Evolutionary conservation across 2,888 invertebrate genomes (phyloP).

Genomic region (Nomada fucata): DNA sequence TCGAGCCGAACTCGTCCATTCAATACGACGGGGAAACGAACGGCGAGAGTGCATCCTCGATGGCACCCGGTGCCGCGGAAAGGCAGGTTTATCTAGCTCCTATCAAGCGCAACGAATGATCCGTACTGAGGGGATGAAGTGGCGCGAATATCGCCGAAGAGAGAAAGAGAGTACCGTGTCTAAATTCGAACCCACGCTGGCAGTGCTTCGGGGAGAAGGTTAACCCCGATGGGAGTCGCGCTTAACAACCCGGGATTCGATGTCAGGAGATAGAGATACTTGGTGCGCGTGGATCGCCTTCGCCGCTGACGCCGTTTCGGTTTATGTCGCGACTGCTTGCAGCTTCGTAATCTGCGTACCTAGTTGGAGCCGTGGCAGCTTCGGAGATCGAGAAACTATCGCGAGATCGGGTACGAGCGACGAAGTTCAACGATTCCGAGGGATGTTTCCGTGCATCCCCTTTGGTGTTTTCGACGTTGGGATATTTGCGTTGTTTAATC

Average conservation of each 20-base stretch:
- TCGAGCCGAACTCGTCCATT: not conserved
- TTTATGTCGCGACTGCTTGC: not conserved
- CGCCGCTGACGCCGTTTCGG: not conserved
- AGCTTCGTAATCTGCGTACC: not conserved
- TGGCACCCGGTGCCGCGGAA: no score
- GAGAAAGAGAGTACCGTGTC: slow-evolving; percentile 13
- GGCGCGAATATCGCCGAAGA: slow-evolving; percentile 41
- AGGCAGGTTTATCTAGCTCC: slow-evolving; percentile 26
- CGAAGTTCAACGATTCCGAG: no score
- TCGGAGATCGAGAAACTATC: not conserved
- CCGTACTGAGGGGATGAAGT: slow-evolving; percentile 31
- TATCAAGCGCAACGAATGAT: slow-evolving; percentile 25
- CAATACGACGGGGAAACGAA: not conserved
- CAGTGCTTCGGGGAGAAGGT: slow-evolving; percentile 50
- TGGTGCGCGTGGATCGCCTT: not conserved
- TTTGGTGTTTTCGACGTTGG: not conserved
- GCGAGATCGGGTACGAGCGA: not conserved
- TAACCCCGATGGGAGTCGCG: slow-evolving; percentile 8
- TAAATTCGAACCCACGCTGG: slow-evolving; percentile 56
- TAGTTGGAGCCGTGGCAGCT: not conserved
- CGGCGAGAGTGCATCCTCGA: slow-evolving; percentile 7
- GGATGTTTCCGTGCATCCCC: no score
- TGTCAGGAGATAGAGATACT: slow-evolving; percentile 20
- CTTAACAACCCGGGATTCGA: slow-evolving; percentile 45
- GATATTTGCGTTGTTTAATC: not conserved